Evolutionary conservation across 2,797 vertebrate species (phyloP).

Genomic region (Cirrhinus molitorella): DNA sequence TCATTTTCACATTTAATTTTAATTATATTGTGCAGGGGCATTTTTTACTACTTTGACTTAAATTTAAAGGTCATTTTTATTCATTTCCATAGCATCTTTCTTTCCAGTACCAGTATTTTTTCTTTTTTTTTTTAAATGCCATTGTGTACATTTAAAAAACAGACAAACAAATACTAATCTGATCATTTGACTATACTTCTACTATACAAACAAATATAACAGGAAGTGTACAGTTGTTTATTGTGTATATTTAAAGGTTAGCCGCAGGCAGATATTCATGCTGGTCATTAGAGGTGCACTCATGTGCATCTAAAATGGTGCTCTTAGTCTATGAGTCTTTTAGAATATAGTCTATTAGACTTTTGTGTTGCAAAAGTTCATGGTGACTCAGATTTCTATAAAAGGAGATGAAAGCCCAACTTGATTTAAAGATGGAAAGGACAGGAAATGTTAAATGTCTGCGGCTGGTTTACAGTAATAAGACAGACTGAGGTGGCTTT

Average conservation of each 20-base stretch:
- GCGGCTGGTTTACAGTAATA: constrained; percentile 8
- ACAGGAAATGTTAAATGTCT: constrained; percentile 13
- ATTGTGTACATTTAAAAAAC: neutral
- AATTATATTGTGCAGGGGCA: no score
- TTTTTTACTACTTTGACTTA: no score
- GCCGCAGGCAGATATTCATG: neutral
- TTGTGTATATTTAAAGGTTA: neutral
- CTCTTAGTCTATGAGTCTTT: neutral
- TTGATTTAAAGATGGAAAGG: constrained; percentile 31
- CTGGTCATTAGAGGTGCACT: neutral
- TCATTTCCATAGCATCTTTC: no score
- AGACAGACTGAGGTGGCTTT: constrained; percentile 2
- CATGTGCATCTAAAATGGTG: neutral
- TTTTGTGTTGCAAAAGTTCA: neutral
- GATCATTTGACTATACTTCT: neutral
- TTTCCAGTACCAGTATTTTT: neutral
- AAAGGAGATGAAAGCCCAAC: neutral
- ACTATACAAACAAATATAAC: no score
- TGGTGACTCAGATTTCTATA: neutral
- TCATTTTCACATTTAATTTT: no score
- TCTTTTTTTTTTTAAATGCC: neutral
- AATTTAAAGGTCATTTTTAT: no score
- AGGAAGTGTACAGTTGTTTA: neutral
- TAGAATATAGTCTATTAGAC: no score
- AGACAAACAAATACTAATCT: neutral